These are phyloP conservation scores for Cossypha niveicapilla DNA, from an alignment of 2,797 vertebrate species.

Conservation along the genomic window DNA sequence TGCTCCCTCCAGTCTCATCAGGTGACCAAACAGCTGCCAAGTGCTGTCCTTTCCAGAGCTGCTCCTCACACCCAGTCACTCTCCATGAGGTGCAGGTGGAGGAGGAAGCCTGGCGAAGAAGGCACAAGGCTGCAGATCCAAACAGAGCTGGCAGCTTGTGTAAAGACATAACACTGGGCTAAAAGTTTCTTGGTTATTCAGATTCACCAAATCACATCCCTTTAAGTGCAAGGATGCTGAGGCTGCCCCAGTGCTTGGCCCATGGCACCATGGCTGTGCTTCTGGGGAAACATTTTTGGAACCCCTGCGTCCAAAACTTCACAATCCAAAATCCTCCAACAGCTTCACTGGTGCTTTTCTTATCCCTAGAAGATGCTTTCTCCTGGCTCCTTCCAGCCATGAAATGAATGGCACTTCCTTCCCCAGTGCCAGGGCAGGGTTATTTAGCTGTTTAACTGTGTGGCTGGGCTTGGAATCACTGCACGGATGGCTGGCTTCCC, in stretches of 20 bases:
- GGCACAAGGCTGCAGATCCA: background rate
- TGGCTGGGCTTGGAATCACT: background rate
- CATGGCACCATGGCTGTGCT: accelerated
- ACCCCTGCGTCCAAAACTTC: accelerated
- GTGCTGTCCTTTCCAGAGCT: background rate
- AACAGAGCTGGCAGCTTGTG: background rate
- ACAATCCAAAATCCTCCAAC: background rate
- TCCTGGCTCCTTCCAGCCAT: background rate
- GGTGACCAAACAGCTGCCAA: background rate
- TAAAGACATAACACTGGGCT: accelerated
- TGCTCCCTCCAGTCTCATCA: background rate
- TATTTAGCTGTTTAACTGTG: background rate
- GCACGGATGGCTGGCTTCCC: background rate
- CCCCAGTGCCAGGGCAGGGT: background rate
- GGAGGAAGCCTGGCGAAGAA: background rate
- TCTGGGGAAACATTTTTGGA: background rate
- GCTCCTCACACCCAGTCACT: background rate
- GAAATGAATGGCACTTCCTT: background rate
- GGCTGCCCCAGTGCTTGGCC: background rate
- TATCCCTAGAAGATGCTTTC: background rate
- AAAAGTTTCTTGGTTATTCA: background rate
- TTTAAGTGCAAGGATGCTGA: background rate
- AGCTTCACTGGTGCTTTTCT: background rate
- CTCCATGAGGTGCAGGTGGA: background rate
- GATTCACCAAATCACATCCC: background rate